These are phyloP conservation scores for Grapholita molesta DNA, from an alignment of 1,140 invertebrate species.

Conservation along the genomic window DNA sequence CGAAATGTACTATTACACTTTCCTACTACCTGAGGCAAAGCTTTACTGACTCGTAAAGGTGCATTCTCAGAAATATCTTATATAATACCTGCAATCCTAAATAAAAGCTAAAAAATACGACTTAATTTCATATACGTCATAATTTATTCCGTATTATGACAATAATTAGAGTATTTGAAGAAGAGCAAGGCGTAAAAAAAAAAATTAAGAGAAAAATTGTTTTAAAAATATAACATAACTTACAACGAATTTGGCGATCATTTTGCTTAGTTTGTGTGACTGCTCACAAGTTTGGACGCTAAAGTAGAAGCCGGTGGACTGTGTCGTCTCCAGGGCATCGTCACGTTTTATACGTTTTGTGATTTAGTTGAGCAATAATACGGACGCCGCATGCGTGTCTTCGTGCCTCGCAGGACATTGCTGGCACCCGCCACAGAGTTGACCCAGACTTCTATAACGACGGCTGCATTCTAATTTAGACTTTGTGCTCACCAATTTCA, in stretches of 20 bases:
- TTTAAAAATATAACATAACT: no score
- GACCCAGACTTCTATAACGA: constrained; percentile 55
- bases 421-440: constrained; percentile 27
- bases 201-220: no score
- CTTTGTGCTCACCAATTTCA: constrained; percentile 62
- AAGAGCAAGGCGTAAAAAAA: no score
- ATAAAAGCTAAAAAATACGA: no score
- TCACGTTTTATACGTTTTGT: constrained; percentile 63
- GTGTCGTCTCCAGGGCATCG: constrained; percentile 49
- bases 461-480: constrained; percentile 66
- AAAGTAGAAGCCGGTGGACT: constrained; percentile 52
- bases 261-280: constrained; percentile 74
- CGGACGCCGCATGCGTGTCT: constrained; percentile 33
- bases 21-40: no score
- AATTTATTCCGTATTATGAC: no score
- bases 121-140: no score
- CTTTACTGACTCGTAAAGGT: no score
- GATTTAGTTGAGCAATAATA: constrained; percentile 56
- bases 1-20: no score
- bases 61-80: no score
- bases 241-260: constrained; percentile 80
- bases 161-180: no score
- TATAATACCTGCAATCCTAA: no score
- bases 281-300: constrained; percentile 54
- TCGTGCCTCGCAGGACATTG: constrained; percentile 54